A percentile compares a stretch with the other conserved stretches of the same genome.
phyloP scores from a whole-genome alignment of 1,140 invertebrate species.

The Spodoptera frugiperda region DNA sequence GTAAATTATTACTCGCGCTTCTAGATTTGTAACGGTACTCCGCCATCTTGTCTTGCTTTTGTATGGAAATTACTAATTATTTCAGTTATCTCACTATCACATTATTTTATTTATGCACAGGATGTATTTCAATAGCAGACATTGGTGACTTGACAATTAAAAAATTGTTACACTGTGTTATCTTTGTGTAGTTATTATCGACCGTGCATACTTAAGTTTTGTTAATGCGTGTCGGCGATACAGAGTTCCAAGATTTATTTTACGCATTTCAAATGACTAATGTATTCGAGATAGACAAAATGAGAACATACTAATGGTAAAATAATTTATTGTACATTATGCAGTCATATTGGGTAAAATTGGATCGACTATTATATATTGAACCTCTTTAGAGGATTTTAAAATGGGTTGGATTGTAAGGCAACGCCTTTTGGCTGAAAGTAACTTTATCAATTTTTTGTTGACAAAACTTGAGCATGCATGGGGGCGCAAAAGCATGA shows the following conservation, averaged over 20 bases:
- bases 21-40: conserved; percentile 46
- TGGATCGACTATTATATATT: background rate
- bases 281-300: conserved; percentile 49
- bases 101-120: conserved; percentile 44
- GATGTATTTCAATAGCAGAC: conserved; percentile 29
- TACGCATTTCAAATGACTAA: conserved; percentile 46
- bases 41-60: conserved; percentile 59
- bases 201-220: conserved; percentile 38
- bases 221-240: conserved; percentile 9
- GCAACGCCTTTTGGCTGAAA: background rate
- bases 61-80: conserved; percentile 52
- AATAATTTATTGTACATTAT: conserved; percentile 2
- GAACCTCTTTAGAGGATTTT: background rate
- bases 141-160: conserved; percentile 28
- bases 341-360: conserved; percentile 40
- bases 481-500: conserved; percentile 17
- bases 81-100: conserved; percentile 45
- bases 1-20: conserved; percentile 50
- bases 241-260: conserved; percentile 23
- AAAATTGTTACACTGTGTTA: conserved; percentile 13
- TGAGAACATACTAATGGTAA: conserved; percentile 55
- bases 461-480: conserved; percentile 36
- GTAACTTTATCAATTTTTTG: background rate
- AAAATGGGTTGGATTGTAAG: too few relatives aligned
- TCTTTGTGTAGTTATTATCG: conserved; percentile 13